Conservation (phyloP, 1,140 invertebrate genomes). For the Mesaphorura yosii region DNA sequence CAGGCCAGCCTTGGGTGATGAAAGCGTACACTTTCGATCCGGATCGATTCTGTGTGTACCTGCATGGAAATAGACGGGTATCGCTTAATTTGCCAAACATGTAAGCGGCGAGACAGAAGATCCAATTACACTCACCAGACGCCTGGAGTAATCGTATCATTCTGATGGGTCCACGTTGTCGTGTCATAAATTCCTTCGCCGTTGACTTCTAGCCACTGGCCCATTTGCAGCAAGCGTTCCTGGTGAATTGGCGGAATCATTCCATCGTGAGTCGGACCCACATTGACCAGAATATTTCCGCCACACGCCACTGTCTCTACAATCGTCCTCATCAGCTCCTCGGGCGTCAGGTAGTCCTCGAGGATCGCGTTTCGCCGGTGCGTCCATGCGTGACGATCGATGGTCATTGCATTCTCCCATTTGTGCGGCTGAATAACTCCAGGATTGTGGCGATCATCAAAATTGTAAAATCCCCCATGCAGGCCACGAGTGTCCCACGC, state of each 20-base stretch:
- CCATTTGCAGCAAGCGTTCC: constrained; percentile 43
- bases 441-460: constrained; percentile 42
- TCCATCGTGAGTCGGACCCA: constrained; percentile 47
- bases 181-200: constrained; percentile 46
- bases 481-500: constrained; percentile 39
- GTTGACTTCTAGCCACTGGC: constrained; percentile 45
- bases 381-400: constrained; percentile 81
- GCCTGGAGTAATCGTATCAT: constrained; percentile 40
- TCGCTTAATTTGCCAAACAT: too few relatives aligned
- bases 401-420: constrained; percentile 85
- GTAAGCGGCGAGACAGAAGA: too few relatives aligned
- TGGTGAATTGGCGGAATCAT: constrained; percentile 46
- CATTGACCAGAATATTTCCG: constrained; percentile 44
- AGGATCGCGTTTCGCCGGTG: constrained; percentile 61
- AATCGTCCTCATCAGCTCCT: constrained; percentile 59
- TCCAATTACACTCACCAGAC: too few relatives aligned
- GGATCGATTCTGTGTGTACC: too few relatives aligned
- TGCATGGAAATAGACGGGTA: too few relatives aligned
- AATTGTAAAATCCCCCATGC: constrained; percentile 45
- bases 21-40: too few relatives aligned
- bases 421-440: constrained; percentile 51
- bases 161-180: constrained; percentile 39
- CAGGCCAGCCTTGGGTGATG: too few relatives aligned
- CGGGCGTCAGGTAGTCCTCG: constrained; percentile 53
- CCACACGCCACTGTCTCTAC: constrained; percentile 72